phyloP scores from a whole-genome alignment of 2,113 vertebrate species.

The Zosterops borbonicus region DNA sequence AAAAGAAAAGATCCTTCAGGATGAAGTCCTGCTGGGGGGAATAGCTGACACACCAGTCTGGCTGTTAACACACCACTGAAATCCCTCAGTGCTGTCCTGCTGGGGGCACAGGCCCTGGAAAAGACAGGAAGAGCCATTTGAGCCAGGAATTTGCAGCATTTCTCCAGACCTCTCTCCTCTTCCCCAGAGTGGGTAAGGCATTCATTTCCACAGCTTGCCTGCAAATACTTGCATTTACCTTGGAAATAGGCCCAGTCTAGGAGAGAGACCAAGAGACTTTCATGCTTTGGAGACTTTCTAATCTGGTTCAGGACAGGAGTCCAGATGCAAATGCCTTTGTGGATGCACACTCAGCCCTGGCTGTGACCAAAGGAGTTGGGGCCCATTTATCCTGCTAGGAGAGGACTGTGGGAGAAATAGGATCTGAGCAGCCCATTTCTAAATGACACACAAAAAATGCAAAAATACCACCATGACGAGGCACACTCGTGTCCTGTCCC shows the following conservation, averaged over 20 bases:
- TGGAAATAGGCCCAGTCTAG: background rate
- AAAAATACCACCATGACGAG: background rate
- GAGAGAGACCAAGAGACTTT: background rate
- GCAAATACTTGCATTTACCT: background rate
- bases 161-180: background rate
- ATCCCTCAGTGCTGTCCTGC: background rate
- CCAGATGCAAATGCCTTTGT: background rate
- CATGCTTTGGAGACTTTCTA: background rate
- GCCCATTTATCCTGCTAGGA: background rate
- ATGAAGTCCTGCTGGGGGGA: background rate
- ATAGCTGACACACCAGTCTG: background rate
- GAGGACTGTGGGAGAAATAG: background rate
- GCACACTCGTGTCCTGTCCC: background rate
- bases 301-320: background rate
- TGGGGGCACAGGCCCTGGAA: background rate
- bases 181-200: background rate
- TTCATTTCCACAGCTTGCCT: background rate
- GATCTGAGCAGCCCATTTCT: background rate
- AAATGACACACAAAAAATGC: background rate
- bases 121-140: background rate
- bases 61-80: background rate
- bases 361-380: background rate
- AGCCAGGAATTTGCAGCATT: conserved; percentile 20
- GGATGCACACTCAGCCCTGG: background rate
- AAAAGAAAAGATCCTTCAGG: background rate